Base-by-base conservation (phyloP, 1,140 invertebrate species). In the Chelonus insularis region DNA sequence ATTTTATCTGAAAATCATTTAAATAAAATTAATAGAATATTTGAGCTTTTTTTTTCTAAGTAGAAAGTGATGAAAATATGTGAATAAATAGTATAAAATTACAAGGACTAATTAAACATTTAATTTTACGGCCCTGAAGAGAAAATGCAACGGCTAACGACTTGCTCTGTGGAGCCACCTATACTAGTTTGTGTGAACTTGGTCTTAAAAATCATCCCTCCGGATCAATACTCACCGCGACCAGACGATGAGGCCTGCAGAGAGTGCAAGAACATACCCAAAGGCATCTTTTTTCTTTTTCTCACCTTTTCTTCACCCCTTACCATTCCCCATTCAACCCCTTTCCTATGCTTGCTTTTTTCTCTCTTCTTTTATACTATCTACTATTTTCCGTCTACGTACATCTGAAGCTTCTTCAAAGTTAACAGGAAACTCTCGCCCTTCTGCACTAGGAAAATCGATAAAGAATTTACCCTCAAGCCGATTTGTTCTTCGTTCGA, bases 171-270 rank as follows among this genome's bases (percentile, higher is more conserved):
- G 66, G 63, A 60, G 72, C 72, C 72, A 74, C 71, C 71, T 74
- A 64, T 71, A 47, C 36, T 45, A 50, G 54, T 62, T 54, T 47
- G 51, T 32, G 65, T 52, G 68, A 74, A 74, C 63, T 69, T 68
- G 64, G 68, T 72, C 70, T 74, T 72, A 72, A 74, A 73, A 73
- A 74, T 74, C 68, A 72, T 72, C 64, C 64, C 66, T 63, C 68
- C 58, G 71, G 70, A 74, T 74, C 72, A 74, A 74, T 72, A 73
- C 71, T 65, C 63, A 64, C 50, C 60, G 21, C 48, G 32, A 56
- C 47, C 61, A 57, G 61, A 63, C 45, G 54, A 51, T 39, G 51
- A 56, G 58, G 57, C 39, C 37, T 63, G 62, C 60, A 48, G 52
- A 47, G 39, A 43, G 34, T 23, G 48, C 58, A 48, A 52, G 58